Conservation (phyloP, 2,113 vertebrate genomes). For the Motacilla alba region DNA sequence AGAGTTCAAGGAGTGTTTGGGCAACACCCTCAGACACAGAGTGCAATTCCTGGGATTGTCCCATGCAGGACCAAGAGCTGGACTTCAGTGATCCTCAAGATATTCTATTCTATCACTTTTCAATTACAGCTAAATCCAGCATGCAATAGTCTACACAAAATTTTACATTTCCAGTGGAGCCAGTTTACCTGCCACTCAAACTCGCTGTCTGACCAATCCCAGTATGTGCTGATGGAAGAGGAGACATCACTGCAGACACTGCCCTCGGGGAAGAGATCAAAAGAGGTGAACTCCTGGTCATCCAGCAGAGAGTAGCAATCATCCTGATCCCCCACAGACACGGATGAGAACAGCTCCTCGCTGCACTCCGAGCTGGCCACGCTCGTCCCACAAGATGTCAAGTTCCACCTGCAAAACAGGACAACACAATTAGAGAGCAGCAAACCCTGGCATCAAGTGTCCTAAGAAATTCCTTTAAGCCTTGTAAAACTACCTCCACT, state of each 20-base stretch:
- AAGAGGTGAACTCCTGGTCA: slow-evolving; percentile 94
- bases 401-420: slow-evolving; percentile 86
- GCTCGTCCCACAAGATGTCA: slow-evolving; percentile 95
- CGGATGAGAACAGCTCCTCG: slow-evolving; percentile 94
- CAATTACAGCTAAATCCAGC: not conserved
- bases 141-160: not conserved
- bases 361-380: slow-evolving; percentile 98
- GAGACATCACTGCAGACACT: slow-evolving; percentile 98
- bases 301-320: slow-evolving; percentile 95
- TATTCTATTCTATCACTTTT: not conserved
- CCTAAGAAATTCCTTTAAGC: not conserved
- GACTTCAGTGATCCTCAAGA: not conserved
- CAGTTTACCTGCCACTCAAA: slow-evolving; percentile 97
- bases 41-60: not conserved
- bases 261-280: slow-evolving; percentile 95
- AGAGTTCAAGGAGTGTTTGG: not conserved
- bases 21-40: not conserved
- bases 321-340: slow-evolving; percentile 96
- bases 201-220: slow-evolving; percentile 99
- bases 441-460: not conserved
- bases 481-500: not conserved
- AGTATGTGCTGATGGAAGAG: slow-evolving; percentile 98
- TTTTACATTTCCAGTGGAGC: not conserved
- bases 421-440: slow-evolving; percentile 1
- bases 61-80: not conserved